Percentiles rank a stretch among this genome's conserved stretches.
phyloP scores from a whole-genome alignment of 2,797 vertebrate species.

The Lophius americanus region DNA sequence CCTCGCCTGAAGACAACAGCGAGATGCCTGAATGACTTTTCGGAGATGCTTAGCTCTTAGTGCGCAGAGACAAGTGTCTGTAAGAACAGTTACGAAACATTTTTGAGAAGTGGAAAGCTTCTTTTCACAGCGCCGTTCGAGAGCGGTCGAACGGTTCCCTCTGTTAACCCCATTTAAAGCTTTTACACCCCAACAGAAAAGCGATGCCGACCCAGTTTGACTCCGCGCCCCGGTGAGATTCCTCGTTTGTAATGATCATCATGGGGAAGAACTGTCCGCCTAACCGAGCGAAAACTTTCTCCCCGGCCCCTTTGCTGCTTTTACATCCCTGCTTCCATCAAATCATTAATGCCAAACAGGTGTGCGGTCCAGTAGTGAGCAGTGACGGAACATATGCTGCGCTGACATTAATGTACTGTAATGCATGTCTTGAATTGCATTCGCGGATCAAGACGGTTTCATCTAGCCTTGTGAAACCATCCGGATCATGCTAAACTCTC shows the following conservation, averaged over 20 bases:
- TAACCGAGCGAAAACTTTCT: constrained; percentile 42
- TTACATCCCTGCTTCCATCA: constrained; percentile 62
- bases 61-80: constrained; percentile 20
- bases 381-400: constrained; percentile 21
- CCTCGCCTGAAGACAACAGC: constrained; percentile 37
- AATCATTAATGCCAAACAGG: constrained; percentile 59
- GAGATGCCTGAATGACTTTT: constrained; percentile 29
- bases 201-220: constrained; percentile 49
- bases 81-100: constrained; percentile 30
- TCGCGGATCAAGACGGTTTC: constrained; percentile 51
- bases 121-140: constrained; percentile 40
- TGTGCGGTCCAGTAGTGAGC: constrained; percentile 47
- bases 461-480: constrained; percentile 33
- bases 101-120: constrained; percentile 35
- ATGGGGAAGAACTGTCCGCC: constrained; percentile 52
- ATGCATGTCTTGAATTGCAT: constrained; percentile 59
- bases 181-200: constrained; percentile 36
- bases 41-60: constrained; percentile 28
- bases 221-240: constrained; percentile 54
- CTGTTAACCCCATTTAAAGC: constrained; percentile 49
- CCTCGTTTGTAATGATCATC: constrained; percentile 63
- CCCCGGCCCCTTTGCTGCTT: constrained; percentile 23
- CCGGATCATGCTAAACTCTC: constrained; percentile 23
- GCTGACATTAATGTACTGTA: constrained; percentile 40
- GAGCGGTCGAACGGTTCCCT: constrained; percentile 47